phyloP scores from a whole-genome alignment of 2,113 vertebrate genomes.

The Myodes glareolus region DNA sequence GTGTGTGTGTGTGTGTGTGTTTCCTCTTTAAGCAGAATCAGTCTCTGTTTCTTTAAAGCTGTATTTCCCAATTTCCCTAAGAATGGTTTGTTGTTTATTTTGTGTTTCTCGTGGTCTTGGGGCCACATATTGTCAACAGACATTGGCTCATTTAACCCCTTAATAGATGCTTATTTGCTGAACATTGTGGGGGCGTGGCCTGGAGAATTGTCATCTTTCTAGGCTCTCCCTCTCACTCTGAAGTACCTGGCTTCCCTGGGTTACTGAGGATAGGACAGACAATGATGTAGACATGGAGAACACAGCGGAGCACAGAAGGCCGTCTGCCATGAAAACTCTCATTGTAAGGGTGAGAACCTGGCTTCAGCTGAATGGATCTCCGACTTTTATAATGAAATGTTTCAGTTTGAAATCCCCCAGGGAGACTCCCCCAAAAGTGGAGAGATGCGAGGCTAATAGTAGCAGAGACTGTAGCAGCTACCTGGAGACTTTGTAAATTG shows the following conservation, averaged over 20 bases:
- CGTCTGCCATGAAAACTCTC: fast-evolving
- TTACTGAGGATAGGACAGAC: not conserved
- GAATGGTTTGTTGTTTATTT: not conserved
- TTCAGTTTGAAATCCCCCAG: not conserved
- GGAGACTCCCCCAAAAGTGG: not conserved
- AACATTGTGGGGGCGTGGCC: too few relatives aligned
- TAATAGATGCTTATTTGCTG: not conserved
- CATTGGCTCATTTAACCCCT: not conserved
- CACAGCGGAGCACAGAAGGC: not conserved
- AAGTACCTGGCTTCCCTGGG: not conserved
- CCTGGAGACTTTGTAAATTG: not conserved
- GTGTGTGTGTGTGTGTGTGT: not conserved
- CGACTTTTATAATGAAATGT: not conserved
- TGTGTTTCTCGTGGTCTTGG: not conserved
- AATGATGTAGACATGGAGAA: not conserved
- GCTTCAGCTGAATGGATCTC: not conserved
- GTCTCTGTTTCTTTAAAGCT: not conserved
- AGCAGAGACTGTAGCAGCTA: not conserved
- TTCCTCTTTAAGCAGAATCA: not conserved
- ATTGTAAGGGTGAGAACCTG: not conserved
- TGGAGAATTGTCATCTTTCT: not conserved
- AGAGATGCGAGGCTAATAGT: not conserved
- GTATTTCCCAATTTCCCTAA: not conserved
- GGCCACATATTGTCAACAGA: not conserved
- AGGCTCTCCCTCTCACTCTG: not conserved